Evolutionary conservation across 2,888 invertebrate genomes (phyloP), one percentile per base, ranked within the genome.

Genomic region (Torymus texanus): DNA sequence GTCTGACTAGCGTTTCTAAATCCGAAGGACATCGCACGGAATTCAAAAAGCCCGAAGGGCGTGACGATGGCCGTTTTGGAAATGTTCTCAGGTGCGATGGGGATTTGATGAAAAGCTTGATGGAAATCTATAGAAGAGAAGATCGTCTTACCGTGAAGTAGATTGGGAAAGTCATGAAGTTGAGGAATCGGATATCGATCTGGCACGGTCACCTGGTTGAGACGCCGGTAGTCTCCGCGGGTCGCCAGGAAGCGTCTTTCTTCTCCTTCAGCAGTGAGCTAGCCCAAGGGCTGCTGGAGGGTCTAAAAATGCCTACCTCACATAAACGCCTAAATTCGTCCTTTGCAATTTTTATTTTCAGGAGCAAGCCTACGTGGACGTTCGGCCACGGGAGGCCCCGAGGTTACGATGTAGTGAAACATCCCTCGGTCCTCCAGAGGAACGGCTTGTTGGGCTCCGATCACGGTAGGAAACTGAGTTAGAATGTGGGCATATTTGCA

Each of bases 351-450:
- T 62, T 55, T 50, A 88, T 86, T 18, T 85, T 88, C 86, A 0
- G 87, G 88, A 0, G 84, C 84, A 0, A 91, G 80, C 0, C 88
- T 86, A 5, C 89, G 78, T 0, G 88, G 83, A 3, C 85, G 81
- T 2, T 86, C 85, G 59, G 81, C 81, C 5, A 87, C 85, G 0
- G 89, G 88, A 21, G 87, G 86, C 5, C 88, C 89, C 0, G 83
- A 81, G 0, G 89, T 88, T 5, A 24, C 1, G 2, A 62, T 62
- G 62, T 62, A 8, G 10, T 62, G 62, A 13, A 24, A 62, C 1
- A 62, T 24, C 1, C 14, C 21, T 11, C 24, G 62, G 10, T 1
- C 10, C 14, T 13, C 1, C 2, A 24, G 24, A 62, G 62, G 24
- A 24, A 10, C 3, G 11, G 62, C 4, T 14, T 18, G 12, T 1